Percentiles rank a stretch among this genome's conserved stretches.
Conservation (phyloP, 2,888 invertebrate species). For the Gandaritis pyraliata region DNA sequence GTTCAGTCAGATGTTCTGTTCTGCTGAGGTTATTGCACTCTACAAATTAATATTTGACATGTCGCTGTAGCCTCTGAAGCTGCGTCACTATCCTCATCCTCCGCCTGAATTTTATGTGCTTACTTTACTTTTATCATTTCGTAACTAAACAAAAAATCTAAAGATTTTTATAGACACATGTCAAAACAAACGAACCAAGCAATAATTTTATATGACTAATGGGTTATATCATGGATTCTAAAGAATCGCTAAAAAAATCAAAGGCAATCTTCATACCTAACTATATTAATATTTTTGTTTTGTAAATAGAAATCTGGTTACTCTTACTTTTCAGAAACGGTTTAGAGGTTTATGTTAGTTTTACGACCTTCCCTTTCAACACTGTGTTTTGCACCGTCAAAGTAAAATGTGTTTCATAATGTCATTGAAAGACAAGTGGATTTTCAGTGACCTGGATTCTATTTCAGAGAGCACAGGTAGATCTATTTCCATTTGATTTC, state of each 20-base stretch:
- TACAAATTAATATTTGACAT: slow-evolving; percentile 48
- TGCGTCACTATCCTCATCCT: slow-evolving; percentile 46
- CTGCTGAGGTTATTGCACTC: slow-evolving; percentile 49
- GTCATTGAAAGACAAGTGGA: slow-evolving; percentile 38
- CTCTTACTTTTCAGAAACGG: slow-evolving; percentile 16
- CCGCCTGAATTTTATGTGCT: neutral
- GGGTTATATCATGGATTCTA: slow-evolving; percentile 31
- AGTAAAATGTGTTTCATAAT: slow-evolving; percentile 28
- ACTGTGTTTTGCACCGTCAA: slow-evolving; percentile 20
- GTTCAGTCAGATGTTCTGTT: slow-evolving; percentile 25
- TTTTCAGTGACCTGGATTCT: slow-evolving; percentile 57
- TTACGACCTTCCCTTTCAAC: slow-evolving; percentile 28
- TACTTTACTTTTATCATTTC: slow-evolving; percentile 16
- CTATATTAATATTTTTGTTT: slow-evolving; percentile 21
- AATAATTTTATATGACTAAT: slow-evolving; percentile 35
- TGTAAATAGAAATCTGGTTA: slow-evolving; percentile 8
- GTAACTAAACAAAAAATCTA: slow-evolving; percentile 36
- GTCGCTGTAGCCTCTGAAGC: slow-evolving; percentile 49
- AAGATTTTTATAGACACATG: slow-evolving; percentile 47
- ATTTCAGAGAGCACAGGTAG: slow-evolving; percentile 60
- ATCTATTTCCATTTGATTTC: slow-evolving; percentile 66
- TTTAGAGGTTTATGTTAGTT: slow-evolving; percentile 22
- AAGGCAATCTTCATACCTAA: slow-evolving; percentile 22
- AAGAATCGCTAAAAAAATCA: slow-evolving; percentile 25
- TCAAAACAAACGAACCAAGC: slow-evolving; percentile 44